Base-by-base conservation (phyloP, 1,140 invertebrate species). In the Sweltsa coloradensis region DNA sequence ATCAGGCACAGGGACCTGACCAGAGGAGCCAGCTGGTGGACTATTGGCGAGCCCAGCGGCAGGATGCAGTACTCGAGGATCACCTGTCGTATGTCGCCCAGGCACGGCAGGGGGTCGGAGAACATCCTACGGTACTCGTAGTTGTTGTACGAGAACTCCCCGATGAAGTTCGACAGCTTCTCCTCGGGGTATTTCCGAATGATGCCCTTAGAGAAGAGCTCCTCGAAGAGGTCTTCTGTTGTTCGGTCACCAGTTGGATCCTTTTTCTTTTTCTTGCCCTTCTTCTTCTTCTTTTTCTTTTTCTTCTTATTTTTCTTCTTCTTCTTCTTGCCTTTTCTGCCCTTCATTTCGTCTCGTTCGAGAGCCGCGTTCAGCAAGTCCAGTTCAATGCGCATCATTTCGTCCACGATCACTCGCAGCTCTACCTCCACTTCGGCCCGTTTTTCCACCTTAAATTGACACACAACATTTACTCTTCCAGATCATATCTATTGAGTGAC, bases 51-150 rank as follows among this genome's bases (percentile, higher is more conserved):
- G 23, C 73, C 74, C 23, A 83, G 58, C 2, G 79, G 79, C 23
- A 83, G 60, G 43, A 82, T 70, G 47, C 73, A 78, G 56, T 76
- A 79, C 53, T 82, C 76, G 53, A 74, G 72, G 2, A 82, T 55
- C 1, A 76, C 60, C 44, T 75, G 65, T 45, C 69, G 64, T 5
- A 82, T 65, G 53, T 61, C 75, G 47, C 57, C 75, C 53, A 54
- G 71, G 9, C 59, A 57, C 18, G 66, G 64, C 2, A 56, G 52
- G 3, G 71, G 67, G 48, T 74, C 49, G 7, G 47, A 11, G 16
- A 19, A 26, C 14, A 29, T n/a, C 22, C 18, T 43, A 25, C 47
- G 47, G 7, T 57, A 59, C 25, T 64, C 64, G 41, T 62, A 57
- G 51, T 63, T 64, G 45, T 60, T 56, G 55, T 63, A 67, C 9